Percentiles rank a stretch among this genome's conserved stretches.
phyloP scores from a whole-genome alignment of 2,888 invertebrate species.

The Pegoplata infirma region DNA sequence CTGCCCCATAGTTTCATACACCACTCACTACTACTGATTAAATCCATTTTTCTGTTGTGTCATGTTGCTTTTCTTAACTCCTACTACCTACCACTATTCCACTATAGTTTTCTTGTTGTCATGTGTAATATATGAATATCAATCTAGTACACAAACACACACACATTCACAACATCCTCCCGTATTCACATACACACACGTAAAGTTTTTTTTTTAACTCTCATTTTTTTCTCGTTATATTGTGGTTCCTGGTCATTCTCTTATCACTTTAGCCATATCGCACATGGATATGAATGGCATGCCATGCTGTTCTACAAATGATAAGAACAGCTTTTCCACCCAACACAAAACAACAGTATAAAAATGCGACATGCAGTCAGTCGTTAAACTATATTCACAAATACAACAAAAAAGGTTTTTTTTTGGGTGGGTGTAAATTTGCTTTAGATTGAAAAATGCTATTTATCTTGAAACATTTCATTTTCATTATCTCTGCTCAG shows the following conservation, averaged over 20 bases:
- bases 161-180: no score
- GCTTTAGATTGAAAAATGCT: slow-evolving; percentile 11
- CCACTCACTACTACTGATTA: slow-evolving; percentile 33
- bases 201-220: not conserved
- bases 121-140: not conserved
- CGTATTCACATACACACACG: no score
- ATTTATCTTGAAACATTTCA: slow-evolving; percentile 50
- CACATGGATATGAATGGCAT: slow-evolving; percentile 71
- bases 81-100: slow-evolving; percentile 3
- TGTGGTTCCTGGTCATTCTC: slow-evolving; percentile 59
- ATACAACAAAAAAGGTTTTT: slow-evolving; percentile 26
- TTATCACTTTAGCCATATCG: slow-evolving; percentile 69
- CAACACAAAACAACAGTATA: slow-evolving; percentile 8
- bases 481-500: slow-evolving; percentile 45
- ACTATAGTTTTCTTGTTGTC: not conserved
- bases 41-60: slow-evolving; percentile 37
- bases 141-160: not conserved
- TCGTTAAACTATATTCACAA: slow-evolving; percentile 53
- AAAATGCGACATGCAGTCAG: slow-evolving; percentile 28
- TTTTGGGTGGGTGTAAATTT: slow-evolving; percentile 23
- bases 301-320: slow-evolving; percentile 67
- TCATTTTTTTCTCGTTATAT: slow-evolving; percentile 34
- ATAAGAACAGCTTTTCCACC: slow-evolving; percentile 45
- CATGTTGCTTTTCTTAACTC: slow-evolving; percentile 48
- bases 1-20: no score